phyloP scores from a whole-genome alignment of 1,140 invertebrate species.

The Apocrypta bakeri region DNA sequence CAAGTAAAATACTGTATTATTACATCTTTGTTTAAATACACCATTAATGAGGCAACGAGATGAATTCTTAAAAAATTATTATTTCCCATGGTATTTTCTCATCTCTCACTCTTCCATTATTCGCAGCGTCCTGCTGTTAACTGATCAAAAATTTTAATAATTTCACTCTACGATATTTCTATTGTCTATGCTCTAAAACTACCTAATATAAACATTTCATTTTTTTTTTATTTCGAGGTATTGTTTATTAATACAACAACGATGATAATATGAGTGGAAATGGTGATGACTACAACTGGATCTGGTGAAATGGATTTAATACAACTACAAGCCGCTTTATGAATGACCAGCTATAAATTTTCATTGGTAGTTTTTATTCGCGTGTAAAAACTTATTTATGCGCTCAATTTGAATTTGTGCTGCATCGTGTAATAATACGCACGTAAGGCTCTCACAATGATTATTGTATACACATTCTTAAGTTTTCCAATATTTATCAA shows the following conservation, averaged over 20 bases:
- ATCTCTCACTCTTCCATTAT: slow-evolving; percentile 43
- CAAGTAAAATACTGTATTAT: slow-evolving; percentile 27
- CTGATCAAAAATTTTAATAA: slow-evolving; percentile 46
- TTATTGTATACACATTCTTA: no score
- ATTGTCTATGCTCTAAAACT: slow-evolving; percentile 52
- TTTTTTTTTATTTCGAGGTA: slow-evolving; percentile 53
- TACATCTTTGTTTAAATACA: neutral
- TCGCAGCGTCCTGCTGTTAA: slow-evolving; percentile 26
- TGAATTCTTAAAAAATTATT: slow-evolving; percentile 32
- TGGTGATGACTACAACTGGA: slow-evolving; percentile 50
- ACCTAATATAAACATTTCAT: slow-evolving; percentile 59
- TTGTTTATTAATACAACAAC: slow-evolving; percentile 61
- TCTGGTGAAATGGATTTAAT: slow-evolving; percentile 48
- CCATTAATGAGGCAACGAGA: neutral
- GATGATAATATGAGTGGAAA: slow-evolving; percentile 54
- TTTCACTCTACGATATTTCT: slow-evolving; percentile 44
- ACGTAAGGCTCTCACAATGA: neutral
- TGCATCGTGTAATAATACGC: slow-evolving; percentile 1
- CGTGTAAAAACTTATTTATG: neutral
- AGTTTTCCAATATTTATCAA: neutral
- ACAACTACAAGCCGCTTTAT: slow-evolving; percentile 51
- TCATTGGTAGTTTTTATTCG: neutral
- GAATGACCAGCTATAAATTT: slow-evolving; percentile 41
- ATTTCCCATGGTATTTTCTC: slow-evolving; percentile 34
- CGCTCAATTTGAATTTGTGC: neutral